Conservation (phyloP, 2,888 invertebrate genomes). For the Agonopterix alstromeriana region DNA sequence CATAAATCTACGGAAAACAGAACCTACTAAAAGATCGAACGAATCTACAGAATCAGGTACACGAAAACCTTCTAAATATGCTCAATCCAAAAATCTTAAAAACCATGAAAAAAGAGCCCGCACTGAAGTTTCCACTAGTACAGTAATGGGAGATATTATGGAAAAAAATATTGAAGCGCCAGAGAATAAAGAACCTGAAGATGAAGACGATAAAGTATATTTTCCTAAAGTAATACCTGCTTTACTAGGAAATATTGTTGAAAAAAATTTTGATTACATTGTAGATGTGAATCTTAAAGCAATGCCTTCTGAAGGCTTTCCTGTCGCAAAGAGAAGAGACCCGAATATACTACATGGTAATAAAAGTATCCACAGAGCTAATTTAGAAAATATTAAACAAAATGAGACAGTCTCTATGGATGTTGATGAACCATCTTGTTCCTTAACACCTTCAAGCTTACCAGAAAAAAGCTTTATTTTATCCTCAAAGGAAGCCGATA, state of each 20-base stretch:
- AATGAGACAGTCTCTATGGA: constrained; percentile 32
- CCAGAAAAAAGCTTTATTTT: constrained; percentile 64
- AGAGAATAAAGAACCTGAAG: constrained; percentile 9
- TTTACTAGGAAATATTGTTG: constrained; percentile 75
- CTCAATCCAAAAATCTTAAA: constrained; percentile 50
- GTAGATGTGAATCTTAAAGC: constrained; percentile 26
- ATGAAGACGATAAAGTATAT: constrained; percentile 50
- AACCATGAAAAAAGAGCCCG: constrained; percentile 57
- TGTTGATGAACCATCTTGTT: constrained; percentile 28
- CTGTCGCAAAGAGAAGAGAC: constrained; percentile 59
- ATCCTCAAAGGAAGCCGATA: constrained; percentile 61
- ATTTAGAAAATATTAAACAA: constrained; percentile 52
- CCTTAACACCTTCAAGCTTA: constrained; percentile 20
- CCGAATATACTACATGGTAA: constrained; percentile 30
- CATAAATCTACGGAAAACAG: constrained; percentile 52
- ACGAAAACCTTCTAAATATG: constrained; percentile 61
- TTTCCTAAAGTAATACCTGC: constrained; percentile 60
- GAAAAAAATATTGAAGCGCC: constrained; percentile 41
- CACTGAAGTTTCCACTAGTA: constrained; percentile 23
- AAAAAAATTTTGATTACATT: constrained; percentile 50
- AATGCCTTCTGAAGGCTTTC: constrained; percentile 68
- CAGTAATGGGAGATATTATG: constrained; percentile 43
- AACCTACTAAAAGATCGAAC: constrained; percentile 32
- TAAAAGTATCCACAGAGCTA: constrained; percentile 52
- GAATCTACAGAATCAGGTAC: constrained; percentile 15